Percentiles rank a stretch among this genome's conserved stretches.
Evolutionary conservation across 2,797 vertebrate genomes (phyloP).

Genomic region (Esox masquinongy): DNA sequence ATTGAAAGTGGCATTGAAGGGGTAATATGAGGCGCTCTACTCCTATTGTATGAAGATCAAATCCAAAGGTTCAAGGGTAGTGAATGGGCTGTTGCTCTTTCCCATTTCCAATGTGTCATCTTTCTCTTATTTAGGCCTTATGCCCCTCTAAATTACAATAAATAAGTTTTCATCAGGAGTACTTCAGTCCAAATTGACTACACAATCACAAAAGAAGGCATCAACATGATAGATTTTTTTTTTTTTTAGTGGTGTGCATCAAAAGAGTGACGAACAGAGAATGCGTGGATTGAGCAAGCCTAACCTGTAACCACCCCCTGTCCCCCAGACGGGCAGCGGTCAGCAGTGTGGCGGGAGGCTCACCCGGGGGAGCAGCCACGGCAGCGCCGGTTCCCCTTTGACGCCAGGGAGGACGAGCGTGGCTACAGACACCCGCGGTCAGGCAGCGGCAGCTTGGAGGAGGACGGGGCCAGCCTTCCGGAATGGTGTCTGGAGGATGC

Average conservation of each 20-base stretch:
- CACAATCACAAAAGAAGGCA: background rate
- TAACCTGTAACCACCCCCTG: background rate
- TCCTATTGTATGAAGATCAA: no score
- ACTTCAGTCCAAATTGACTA: background rate
- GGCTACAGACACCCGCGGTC: conserved; percentile 88
- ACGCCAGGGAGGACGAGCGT: conserved; percentile 94
- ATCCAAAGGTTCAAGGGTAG: no score
- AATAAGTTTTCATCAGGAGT: background rate
- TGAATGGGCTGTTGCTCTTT: no score
- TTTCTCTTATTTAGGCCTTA: background rate
- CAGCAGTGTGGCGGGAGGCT: conserved; percentile 90
- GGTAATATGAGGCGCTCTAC: no score
- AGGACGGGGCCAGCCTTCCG: conserved; percentile 93
- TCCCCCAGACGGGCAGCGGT: conserved; percentile 81
- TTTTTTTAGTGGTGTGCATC: background rate
- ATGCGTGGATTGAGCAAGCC: background rate
- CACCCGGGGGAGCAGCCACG: conserved; percentile 90
- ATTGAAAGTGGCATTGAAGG: no score
- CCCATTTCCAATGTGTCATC: background rate
- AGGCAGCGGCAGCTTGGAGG: conserved; percentile 92
- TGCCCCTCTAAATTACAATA: background rate
- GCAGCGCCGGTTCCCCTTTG: conserved; percentile 91
- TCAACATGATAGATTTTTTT: no score
- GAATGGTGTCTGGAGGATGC: conserved; percentile 99
- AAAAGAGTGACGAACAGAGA: background rate